Conservation (phyloP, 2,113 vertebrate genomes). For the Mirza zaza region DNA sequence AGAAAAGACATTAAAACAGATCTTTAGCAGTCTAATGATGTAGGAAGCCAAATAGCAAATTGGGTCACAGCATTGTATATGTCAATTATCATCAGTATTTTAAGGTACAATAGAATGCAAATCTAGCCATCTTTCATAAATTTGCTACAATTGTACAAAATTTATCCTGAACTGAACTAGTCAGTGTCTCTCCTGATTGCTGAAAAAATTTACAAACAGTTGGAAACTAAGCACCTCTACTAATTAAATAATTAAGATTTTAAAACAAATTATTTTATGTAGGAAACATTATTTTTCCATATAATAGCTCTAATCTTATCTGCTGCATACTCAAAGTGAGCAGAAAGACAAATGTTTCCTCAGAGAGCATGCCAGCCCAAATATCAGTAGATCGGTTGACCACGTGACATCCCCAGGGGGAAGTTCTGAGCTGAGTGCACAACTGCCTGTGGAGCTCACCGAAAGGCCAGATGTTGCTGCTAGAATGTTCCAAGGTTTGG, state of each 20-base stretch:
- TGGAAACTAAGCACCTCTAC: background rate
- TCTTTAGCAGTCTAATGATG: background rate
- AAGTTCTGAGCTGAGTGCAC: slow-evolving; percentile 74
- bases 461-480: slow-evolving; percentile 85
- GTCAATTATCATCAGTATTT: background rate
- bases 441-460: slow-evolving; percentile 75
- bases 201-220: background rate
- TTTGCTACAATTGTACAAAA: background rate
- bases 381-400: slow-evolving; percentile 54
- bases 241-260: slow-evolving; percentile 31
- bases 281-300: slow-evolving; percentile 25
- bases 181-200: background rate
- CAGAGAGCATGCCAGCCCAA: slow-evolving; percentile 18
- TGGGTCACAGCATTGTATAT: background rate
- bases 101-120: background rate
- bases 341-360: slow-evolving; percentile 76
- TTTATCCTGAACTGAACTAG: background rate
- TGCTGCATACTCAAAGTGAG: slow-evolving; percentile 66
- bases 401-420: slow-evolving; percentile 75
- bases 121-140: background rate
- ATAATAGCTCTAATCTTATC: slow-evolving; percentile 24
- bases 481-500: slow-evolving; percentile 80
- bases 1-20: slow-evolving; percentile 60
- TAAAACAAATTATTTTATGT: slow-evolving; percentile 28
- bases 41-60: background rate